Base-by-base conservation (phyloP, 2,888 invertebrate genomes). In the Melitaea athalia region DNA sequence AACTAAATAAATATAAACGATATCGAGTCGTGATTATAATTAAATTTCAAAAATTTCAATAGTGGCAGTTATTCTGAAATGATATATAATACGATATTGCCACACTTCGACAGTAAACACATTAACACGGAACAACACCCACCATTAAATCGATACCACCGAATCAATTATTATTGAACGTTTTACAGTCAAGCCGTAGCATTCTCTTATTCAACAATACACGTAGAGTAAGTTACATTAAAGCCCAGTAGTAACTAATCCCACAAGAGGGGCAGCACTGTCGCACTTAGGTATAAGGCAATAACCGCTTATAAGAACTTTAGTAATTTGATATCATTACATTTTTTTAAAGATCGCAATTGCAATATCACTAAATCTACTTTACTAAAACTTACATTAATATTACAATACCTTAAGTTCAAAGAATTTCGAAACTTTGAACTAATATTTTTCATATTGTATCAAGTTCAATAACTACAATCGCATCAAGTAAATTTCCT, bases 1-100 rank as follows among this genome's bases (percentile, higher is more conserved):
- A 87, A 88, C 89, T 89, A 90, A 89, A 86, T 74, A 80, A 53
- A 17, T 24, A 43, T n/a, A 11, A 59, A 43, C 8, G 59, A 59
- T 59, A 59, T 15, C 12, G 43, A 43, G 24, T 33, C 45, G 61
- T n/a, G 66, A 47, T 57, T 38, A 57, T 15, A 55, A 49, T 49
- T 11, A 17, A 42, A 43, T 49, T 14, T 59, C 24, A 24, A 24
- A 17, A 42, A 43, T 49, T 14, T 55, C n/a, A 61, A 17, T 55
- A 42, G 24, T 50, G 67, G 67, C 67, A 67, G 52, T 64, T 38
- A 61, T 38, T 87, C 88, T 81, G 87, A 89, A 0, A 87, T 87
- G 77, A 87, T 85, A 4, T 83, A 83, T 33, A 76, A 14, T 17
- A n/a, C 3, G 5, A 14, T 24, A 24, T 24, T 24, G 24, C 24